phyloP scores from a whole-genome alignment of 1,140 invertebrate species.

The Bombus waltoni region DNA sequence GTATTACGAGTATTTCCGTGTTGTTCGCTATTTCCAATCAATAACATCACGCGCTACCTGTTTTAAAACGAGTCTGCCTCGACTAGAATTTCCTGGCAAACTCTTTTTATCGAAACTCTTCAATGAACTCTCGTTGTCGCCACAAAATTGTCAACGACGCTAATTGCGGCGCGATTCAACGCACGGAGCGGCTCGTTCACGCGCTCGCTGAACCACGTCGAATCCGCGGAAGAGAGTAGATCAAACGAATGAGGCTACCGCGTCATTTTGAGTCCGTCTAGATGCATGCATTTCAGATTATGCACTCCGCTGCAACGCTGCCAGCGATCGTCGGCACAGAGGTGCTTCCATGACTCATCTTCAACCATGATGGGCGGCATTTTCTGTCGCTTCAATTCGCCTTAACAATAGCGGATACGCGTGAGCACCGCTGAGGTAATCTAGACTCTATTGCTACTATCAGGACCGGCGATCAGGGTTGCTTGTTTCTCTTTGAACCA shows the following conservation, averaged over 20 bases:
- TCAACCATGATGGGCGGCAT: background rate
- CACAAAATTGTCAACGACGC: background rate
- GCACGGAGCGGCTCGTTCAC: background rate
- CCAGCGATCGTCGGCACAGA: conserved; percentile 44
- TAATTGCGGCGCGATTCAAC: conserved; percentile 5
- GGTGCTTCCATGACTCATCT: conserved; percentile 42
- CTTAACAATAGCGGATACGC: conserved; percentile 39
- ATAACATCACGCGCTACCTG: too few relatives aligned
- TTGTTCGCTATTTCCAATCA: background rate
- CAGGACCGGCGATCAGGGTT: conserved; percentile 70
- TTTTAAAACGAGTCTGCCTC: background rate
- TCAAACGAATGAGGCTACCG: conserved; percentile 35
- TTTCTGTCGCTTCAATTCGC: background rate
- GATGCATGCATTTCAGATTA: conserved; percentile 71
- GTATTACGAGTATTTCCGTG: too few relatives aligned
- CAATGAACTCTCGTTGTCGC: too few relatives aligned
- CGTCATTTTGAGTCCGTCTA: conserved; percentile 63
- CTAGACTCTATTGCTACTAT: conserved; percentile 75
- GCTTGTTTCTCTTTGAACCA: conserved; percentile 74
- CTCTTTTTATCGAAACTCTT: background rate
- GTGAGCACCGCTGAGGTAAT: conserved; percentile 74
- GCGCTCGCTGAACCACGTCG: background rate
- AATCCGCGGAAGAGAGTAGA: conserved; percentile 35
- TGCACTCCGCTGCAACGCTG: conserved; percentile 48
- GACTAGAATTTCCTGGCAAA: background rate